These are phyloP conservation scores for Copsychus sechellarum DNA, from an alignment of 2,113 vertebrate species.

Conservation along the genomic window DNA sequence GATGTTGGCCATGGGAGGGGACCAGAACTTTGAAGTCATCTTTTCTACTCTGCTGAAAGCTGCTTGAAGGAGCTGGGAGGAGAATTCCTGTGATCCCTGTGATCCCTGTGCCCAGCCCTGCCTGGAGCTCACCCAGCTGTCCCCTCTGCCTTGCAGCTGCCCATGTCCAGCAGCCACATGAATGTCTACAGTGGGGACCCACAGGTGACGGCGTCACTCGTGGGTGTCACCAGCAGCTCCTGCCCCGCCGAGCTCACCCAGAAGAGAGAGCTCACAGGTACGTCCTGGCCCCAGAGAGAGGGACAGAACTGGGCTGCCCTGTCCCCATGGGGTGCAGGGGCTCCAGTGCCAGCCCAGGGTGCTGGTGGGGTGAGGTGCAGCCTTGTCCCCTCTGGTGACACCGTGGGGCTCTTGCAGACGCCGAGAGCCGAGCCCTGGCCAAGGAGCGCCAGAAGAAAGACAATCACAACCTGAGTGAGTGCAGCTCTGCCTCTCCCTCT, in stretches of 20 bases:
- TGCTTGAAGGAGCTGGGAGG: not conserved
- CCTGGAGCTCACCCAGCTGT: not conserved
- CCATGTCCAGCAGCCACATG: slow-evolving; percentile 94
- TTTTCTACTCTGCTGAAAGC: not conserved
- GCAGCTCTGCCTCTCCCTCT: not conserved
- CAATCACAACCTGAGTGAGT: slow-evolving; percentile 98
- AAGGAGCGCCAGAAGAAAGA: slow-evolving; percentile 99
- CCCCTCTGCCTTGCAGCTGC: slow-evolving; percentile 78
- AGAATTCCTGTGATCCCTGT: not conserved
- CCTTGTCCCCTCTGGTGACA: not conserved
- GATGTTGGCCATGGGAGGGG: not conserved
- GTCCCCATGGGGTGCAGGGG: not conserved
- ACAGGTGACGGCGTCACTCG: slow-evolving; percentile 85
- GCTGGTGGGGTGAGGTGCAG: fast-evolving
- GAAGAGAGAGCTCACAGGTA: slow-evolving; percentile 93
- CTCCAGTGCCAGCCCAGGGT: fast-evolving
- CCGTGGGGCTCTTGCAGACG: slow-evolving; percentile 73
- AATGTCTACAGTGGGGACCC: slow-evolving; percentile 90
- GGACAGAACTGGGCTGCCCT: not conserved
- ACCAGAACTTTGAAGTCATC: slow-evolving; percentile 25
- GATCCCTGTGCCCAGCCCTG: not conserved
- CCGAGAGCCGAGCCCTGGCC: slow-evolving; percentile 90
- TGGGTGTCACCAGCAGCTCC: slow-evolving; percentile 95
- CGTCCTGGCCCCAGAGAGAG: fast-evolving
- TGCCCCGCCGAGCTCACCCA: slow-evolving; percentile 93